phyloP scores from a whole-genome alignment of 2,797 vertebrate genomes.

The Crypturellus tataupa region DNA sequence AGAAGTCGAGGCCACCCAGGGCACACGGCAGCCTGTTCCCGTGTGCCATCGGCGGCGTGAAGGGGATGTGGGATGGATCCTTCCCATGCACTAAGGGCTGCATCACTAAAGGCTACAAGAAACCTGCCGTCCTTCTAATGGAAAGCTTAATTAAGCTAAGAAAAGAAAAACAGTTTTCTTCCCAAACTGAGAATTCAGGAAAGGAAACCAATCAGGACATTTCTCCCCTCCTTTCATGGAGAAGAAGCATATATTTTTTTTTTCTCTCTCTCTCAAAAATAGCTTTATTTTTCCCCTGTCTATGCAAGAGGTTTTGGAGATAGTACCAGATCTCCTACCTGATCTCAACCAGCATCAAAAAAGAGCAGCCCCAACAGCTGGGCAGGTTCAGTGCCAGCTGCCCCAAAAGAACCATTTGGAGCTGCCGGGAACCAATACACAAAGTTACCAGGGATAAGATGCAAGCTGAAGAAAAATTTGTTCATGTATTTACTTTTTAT shows the following conservation, averaged over 20 bases:
- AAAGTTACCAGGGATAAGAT: background rate
- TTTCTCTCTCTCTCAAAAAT: too few relatives aligned
- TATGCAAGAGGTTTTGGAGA: too few relatives aligned
- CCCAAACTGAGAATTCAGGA: background rate
- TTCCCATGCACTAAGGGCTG: accelerated
- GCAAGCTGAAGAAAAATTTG: background rate
- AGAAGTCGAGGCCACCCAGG: background rate
- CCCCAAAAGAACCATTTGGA: background rate
- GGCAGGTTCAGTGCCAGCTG: background rate
- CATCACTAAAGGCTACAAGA: accelerated
- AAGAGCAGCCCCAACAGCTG: background rate
- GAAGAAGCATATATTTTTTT: background rate
- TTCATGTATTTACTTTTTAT: too few relatives aligned
- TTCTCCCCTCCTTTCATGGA: background rate
- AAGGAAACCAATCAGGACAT: background rate
- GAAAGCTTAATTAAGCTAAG: background rate
- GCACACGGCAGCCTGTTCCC: background rate
- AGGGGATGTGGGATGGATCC: background rate
- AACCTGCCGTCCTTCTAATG: background rate
- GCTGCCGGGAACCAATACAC: background rate
- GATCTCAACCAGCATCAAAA: accelerated
- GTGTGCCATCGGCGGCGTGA: background rate
- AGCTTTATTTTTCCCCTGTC: too few relatives aligned
- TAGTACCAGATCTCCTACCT: too few relatives aligned
- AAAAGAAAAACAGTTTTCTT: background rate